Evolutionary conservation across 2,797 vertebrate genomes (phyloP), one percentile per base, ranked within the genome.

Genomic region (Apogon talboti): DNA sequence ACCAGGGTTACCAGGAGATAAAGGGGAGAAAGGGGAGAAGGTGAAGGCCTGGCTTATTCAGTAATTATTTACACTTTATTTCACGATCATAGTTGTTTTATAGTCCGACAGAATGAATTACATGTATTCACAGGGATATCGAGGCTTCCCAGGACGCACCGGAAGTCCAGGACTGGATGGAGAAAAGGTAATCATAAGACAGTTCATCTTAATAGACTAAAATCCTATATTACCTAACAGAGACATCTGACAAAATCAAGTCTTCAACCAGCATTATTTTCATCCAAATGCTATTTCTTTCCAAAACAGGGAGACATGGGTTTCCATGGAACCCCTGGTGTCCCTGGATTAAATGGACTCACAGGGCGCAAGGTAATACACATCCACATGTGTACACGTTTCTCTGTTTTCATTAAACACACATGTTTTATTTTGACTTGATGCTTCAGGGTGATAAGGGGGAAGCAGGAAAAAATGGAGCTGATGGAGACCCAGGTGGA

Each of bases 11-110:
- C 10, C 83, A 2, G 96, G 96, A 63, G 90, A 94, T 48, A 54
- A 48, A 0, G 95, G 96, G 1, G 86, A 87, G 54, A 94, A 90
- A 72, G 96, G 95, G 76, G 86, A 93, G 30, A 96, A 96, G 94
- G 96, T 97, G 76, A 65, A 48, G 30, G 16, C 40, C 21, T 24
- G 21, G 21, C 21, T 24, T 24, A 24, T 24, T 14, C 47, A 21
- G 19, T 56, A 47, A 9, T 37, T 24, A 18, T 33, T 52, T 5
- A 24, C 21, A 24, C 21, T 24, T 24, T 24, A 24, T 24, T 24
- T 24, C 21, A 24, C 5, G 21, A 24, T 24, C 21, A 24, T 5
- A 24, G 21, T 19, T 52, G 30, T 47, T 48, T 30, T 24, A 24
- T 24, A 2, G 21, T 24, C 21, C 21, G 2, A 24, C 2, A 24